Conservation (phyloP, 2,797 vertebrate genomes). For the Helicolenus hilgendorfi region DNA sequence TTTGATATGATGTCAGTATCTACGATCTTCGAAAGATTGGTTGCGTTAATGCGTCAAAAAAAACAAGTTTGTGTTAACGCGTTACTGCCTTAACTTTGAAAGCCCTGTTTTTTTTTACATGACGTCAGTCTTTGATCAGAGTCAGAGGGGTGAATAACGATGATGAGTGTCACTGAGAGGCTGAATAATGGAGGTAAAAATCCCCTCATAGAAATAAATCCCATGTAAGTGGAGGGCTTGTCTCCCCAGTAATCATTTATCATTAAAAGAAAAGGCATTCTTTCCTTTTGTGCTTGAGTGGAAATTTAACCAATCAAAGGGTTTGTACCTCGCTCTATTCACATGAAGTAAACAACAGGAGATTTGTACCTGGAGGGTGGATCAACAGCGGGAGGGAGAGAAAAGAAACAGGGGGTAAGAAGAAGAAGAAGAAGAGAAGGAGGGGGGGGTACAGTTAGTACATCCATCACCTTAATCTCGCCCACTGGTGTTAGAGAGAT, state of each 20-base stretch:
- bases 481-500: conserved; percentile 60
- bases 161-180: conserved; percentile 33
- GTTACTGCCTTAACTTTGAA: too few relatives aligned
- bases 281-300: conserved; percentile 64
- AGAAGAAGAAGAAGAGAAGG: neutral
- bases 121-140: conserved; percentile 53
- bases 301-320: conserved; percentile 77
- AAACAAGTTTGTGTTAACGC: too few relatives aligned
- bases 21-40: too few relatives aligned
- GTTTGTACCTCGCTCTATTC: conserved; percentile 52
- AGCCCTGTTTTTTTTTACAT: neutral
- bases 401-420: conserved; percentile 17
- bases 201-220: conserved; percentile 57
- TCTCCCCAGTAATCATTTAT: conserved; percentile 73
- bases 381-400: conserved; percentile 51
- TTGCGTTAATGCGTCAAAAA: too few relatives aligned
- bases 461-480: conserved; percentile 79
- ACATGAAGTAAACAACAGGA: conserved; percentile 73
- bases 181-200: conserved; percentile 52
- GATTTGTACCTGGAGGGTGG: conserved; percentile 76
- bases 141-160: conserved; percentile 42
- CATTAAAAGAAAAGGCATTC: conserved; percentile 72
- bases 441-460: conserved; percentile 26
- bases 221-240: conserved; percentile 57
- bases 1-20: too few relatives aligned